phyloP scores from a whole-genome alignment of 2,797 vertebrate species.

The Lophotriccus pileatus region DNA sequence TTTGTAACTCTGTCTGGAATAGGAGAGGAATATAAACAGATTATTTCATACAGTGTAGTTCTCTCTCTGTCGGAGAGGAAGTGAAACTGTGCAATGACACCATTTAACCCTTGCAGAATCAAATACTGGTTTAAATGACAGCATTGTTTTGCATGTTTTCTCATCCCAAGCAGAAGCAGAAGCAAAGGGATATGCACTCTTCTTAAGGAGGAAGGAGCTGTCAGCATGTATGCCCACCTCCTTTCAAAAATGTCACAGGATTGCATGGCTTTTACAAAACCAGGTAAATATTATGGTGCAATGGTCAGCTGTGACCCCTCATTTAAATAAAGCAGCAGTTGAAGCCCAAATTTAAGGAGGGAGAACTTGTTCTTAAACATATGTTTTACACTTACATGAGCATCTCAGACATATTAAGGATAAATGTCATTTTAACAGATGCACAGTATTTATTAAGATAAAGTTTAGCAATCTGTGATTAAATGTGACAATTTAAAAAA shows the following conservation, averaged over 20 bases:
- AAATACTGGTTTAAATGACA: not conserved
- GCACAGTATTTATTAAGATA: not conserved
- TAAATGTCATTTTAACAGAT: not conserved
- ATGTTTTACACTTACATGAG: not conserved
- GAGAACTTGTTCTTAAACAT: not conserved
- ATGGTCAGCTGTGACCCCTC: not conserved
- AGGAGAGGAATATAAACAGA: constrained; percentile 30
- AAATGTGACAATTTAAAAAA: not conserved
- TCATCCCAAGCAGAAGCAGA: not conserved
- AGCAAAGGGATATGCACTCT: not conserved
- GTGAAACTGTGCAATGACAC: not conserved
- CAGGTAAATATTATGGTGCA: not conserved
- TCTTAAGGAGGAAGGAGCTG: not conserved
- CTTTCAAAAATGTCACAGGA: not conserved
- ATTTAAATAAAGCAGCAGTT: not conserved
- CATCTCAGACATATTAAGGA: not conserved
- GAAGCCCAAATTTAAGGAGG: not conserved
- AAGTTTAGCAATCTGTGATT: not conserved
- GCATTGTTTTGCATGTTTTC: not conserved
- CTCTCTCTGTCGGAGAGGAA: constrained; percentile 3
- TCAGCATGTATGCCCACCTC: not conserved
- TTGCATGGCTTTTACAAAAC: not conserved
- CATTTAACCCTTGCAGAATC: constrained; percentile 19
- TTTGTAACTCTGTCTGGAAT: not conserved
- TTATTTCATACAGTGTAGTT: constrained; percentile 9